Base-by-base conservation (phyloP, 1,140 invertebrate genomes). In the Drosophila sp. region DNA sequence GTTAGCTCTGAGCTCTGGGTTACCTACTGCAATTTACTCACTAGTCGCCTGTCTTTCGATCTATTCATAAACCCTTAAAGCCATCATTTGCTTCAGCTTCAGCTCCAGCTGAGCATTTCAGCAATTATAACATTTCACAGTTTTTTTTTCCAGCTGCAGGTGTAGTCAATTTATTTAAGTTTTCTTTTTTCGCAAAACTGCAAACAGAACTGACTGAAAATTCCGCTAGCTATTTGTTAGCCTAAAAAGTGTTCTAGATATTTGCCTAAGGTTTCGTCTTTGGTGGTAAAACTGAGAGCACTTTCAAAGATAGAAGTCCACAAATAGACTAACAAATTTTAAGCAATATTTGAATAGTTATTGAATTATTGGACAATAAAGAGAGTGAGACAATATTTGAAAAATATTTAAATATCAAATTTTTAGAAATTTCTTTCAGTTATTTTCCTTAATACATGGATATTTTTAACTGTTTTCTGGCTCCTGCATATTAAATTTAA, bases 1-100 rank as follows among this genome's bases (percentile, higher is more conserved):
- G 11, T 43, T 41, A 13, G 73, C 78, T 72, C 18, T 32, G 7
- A 62, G 78, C 78, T 76, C 11, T 81, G 69, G 78, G 78, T 81
- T 57, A 80, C 73, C 78, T 40, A 65, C 54, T 51, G 29, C n/a
- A 70, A 4, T 66, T 63, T 51, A 7, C 25, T 14, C 9, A 21
- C 41, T 13, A 51, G 16, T 51, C 43, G 25, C 38, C 57, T 29
- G 36, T 76, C 56, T 41, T 62, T 72, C 67, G 56, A 69, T 51
- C 32, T 41, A 40, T 16, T 67, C 25, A 43, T 9, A 13, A 25
- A 34, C 76, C 61, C 56, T 73, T 48, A 41, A 16, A 40, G 63
- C 40, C 43, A 61, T 57, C 56, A 71, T 63, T 70, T 67, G 21
- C 57, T 29, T n/a, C 11, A 36, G 21, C 57, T 29, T n/a, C 11